Evolutionary conservation across 2,888 invertebrate species (phyloP), one percentile per base, ranked within the genome.

Genomic region (Mechanitis messenoides): DNA sequence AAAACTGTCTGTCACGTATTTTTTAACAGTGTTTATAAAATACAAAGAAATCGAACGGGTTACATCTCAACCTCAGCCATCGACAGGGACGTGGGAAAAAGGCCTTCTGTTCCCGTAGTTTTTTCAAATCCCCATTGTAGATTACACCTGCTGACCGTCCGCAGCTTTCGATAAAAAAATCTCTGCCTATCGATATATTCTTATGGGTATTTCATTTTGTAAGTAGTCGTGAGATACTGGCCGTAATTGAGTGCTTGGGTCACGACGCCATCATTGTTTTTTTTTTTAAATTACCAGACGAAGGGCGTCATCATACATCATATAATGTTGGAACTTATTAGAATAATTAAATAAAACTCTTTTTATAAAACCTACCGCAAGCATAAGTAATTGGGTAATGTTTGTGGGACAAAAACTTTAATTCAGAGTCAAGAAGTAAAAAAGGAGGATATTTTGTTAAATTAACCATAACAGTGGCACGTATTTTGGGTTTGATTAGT

Each of bases 211-310:
- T 80, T 84, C 84, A 85, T 68, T 68, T 68, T 86, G 85, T 79
- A 85, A 83, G 87, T 85, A 88, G 88, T 86, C 88, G 87, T 88
- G 88, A 88, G 87, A 87, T 89, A 87, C 85, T 74, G 82, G 73
- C 74, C 80, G 83, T 86, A 86, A 87, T 87, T 87, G 87, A 87
- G 87, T 86, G 85, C 87, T 86, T 81, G 85, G 85, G 85, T 85
- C 87, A 86, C 85, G 85, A 82, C 69, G 78, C 70, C 67, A 77
- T 84, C 76, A 80, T 83, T 83, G 78, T 72, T 77, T 84, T 81
- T 81, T 85, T 83, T 82, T 85, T 82, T 80, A 20, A 20, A 20
- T 20, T 20, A 20, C 20, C 69, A 80, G 80, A 83, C 80, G 83
- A 83, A 83, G 82, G 82, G 84, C 80, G 83, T 85, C 83, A 81